Conservation (phyloP, 1,140 invertebrate species). For the Bombus fervidus region DNA sequence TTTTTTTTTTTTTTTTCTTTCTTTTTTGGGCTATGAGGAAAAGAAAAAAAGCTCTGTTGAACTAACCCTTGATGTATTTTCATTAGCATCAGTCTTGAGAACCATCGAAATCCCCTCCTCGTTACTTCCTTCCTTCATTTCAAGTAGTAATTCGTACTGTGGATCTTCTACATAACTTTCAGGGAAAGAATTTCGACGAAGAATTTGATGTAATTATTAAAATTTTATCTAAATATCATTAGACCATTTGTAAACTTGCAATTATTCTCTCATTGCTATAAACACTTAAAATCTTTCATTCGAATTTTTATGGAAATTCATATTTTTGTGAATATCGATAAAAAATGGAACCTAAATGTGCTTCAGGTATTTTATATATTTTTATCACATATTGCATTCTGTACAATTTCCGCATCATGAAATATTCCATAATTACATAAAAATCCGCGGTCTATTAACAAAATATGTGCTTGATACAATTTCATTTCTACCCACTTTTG, state of each 20-base stretch:
- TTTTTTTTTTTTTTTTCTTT: neutral
- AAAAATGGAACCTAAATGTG: neutral
- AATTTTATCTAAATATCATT: neutral
- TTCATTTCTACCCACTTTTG: neutral
- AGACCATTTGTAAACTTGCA: neutral
- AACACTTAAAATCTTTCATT: neutral
- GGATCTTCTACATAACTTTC: neutral
- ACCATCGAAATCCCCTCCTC: neutral
- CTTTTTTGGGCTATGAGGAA: neutral
- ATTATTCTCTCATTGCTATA: neutral
- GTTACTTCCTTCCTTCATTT: neutral
- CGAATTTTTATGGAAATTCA: neutral
- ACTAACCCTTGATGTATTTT: constrained; percentile 11
- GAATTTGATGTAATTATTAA: neutral
- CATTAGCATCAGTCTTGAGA: neutral
- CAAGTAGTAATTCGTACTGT: neutral
- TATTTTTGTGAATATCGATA: neutral
- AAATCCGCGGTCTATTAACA: neutral
- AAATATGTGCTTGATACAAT: neutral
- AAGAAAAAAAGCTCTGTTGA: constrained; percentile 24
- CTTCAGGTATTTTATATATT: no score
- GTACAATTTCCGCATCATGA: neutral
- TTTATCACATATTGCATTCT: no score
- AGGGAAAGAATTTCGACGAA: neutral
- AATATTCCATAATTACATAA: neutral